phyloP scores from a whole-genome alignment of 2,113 vertebrate genomes.

The Entelurus aequoreus region DNA sequence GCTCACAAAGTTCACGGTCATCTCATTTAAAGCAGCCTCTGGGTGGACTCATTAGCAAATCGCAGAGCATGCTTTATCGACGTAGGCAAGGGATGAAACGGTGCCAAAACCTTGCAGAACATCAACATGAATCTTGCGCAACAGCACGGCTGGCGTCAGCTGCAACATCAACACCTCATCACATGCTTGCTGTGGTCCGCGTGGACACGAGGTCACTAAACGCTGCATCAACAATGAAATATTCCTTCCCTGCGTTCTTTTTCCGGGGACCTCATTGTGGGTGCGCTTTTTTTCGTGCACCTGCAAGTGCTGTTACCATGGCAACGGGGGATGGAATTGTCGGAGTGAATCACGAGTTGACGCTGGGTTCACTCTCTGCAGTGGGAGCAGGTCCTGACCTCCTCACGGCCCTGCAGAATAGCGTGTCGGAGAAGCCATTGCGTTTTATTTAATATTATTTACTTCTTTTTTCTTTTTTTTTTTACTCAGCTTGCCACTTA shows the following conservation, averaged over 20 bases:
- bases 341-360: conserved; percentile 29
- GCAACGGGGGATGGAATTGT: conserved; percentile 36
- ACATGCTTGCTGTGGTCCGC: not conserved
- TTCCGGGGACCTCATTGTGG: conserved; percentile 9
- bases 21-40: not conserved
- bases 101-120: conserved; percentile 20
- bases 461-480: conserved; percentile 1
- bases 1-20: not conserved
- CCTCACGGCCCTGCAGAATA: conserved; percentile 11
- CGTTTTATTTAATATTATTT: conserved; percentile 17
- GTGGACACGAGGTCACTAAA: not conserved
- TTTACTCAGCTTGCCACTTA: conserved; percentile 36
- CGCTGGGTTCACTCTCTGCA: conserved; percentile 9
- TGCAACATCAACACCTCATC: conserved; percentile 6
- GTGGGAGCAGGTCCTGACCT: conserved; percentile 32
- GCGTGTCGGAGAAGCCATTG: conserved; percentile 5
- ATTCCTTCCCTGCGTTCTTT: not conserved
- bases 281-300: conserved; percentile 7
- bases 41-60: conserved; percentile 5
- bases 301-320: conserved; percentile 43
- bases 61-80: conserved; percentile 26
- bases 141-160: conserved; percentile 9
- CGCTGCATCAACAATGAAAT: conserved; percentile 1
- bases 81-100: conserved; percentile 4
- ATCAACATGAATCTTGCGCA: conserved; percentile 28